Conservation (phyloP, 1,140 invertebrate genomes). For the Metopolophium dirhodum region DNA sequence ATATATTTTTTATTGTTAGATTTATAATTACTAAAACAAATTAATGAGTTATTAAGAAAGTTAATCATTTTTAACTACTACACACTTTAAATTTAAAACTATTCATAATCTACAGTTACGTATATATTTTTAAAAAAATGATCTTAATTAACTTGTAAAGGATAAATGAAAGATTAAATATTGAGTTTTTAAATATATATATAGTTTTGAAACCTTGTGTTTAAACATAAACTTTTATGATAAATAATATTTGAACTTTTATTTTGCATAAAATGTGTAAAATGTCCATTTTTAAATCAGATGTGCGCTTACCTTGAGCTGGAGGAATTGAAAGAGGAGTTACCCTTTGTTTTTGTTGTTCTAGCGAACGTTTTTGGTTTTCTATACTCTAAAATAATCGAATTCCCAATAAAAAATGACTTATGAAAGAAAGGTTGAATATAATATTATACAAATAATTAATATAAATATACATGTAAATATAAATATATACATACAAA, state of each 20-base stretch:
- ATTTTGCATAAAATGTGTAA: conserved; percentile 41
- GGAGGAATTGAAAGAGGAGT: conserved; percentile 56
- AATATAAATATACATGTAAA: conserved; percentile 36
- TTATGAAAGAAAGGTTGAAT: conserved; percentile 47
- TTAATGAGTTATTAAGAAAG: background rate
- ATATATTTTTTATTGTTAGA: background rate
- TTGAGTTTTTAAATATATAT: background rate
- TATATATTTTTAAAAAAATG: background rate
- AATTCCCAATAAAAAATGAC: conserved; percentile 56
- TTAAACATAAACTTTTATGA: conserved; percentile 26
- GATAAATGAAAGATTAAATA: background rate
- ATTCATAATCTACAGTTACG: background rate
- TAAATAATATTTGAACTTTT: conserved; percentile 41
- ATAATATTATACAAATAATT: conserved; percentile 47
- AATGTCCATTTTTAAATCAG: conserved; percentile 49
- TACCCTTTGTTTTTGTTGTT: conserved; percentile 58
- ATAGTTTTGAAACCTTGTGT: conserved; percentile 44
- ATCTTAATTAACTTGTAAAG: background rate
- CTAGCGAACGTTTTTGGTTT: conserved; percentile 57
- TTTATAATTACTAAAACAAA: background rate
- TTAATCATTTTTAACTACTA: background rate
- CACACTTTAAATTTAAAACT: background rate
- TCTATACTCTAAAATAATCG: conserved; percentile 57
- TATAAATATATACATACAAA: conserved; percentile 37
- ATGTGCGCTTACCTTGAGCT: conserved; percentile 54